A percentile compares a stretch with the other conserved stretches of the same genome.
These are phyloP conservation scores for Noctua pronuba DNA, from an alignment of 2,888 invertebrate genomes.

Conservation along the genomic window DNA sequence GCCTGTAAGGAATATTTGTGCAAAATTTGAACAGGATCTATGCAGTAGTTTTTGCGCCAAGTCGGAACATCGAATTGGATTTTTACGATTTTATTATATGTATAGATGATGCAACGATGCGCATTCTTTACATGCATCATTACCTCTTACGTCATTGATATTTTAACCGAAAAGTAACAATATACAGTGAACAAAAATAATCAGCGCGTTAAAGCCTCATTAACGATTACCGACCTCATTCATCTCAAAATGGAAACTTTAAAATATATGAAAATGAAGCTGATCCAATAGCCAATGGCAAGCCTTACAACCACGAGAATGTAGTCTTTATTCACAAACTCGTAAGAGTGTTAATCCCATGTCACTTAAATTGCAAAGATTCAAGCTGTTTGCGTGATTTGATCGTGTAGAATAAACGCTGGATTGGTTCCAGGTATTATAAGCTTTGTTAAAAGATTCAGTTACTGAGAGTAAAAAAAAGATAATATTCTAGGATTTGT, in stretches of 20 bases:
- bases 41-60: too few relatives aligned
- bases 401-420: conserved; percentile 19
- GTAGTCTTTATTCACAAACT: neutral
- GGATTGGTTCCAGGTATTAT: neutral
- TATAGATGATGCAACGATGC: neutral
- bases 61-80: too few relatives aligned
- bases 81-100: too few relatives aligned
- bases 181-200: neutral
- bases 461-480: neutral
- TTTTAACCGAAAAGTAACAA: neutral
- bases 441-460: conserved; percentile 6
- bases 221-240: conserved; percentile 23
- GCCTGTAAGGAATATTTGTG: too few relatives aligned
- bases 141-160: neutral
- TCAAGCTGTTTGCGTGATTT: conserved; percentile 1
- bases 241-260: conserved; percentile 9
- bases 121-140: neutral
- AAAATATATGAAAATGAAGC: conserved; percentile 17
- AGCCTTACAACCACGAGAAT: neutral
- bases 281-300: conserved; percentile 19
- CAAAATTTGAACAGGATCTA: too few relatives aligned
- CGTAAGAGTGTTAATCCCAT: neutral
- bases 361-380: conserved; percentile 5
- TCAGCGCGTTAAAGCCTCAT: conserved; percentile 7
- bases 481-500: neutral